Evolutionary conservation across 2,113 vertebrate species (phyloP), one percentile per base, ranked within the genome.

Genomic region (Desmodus rotundus): DNA sequence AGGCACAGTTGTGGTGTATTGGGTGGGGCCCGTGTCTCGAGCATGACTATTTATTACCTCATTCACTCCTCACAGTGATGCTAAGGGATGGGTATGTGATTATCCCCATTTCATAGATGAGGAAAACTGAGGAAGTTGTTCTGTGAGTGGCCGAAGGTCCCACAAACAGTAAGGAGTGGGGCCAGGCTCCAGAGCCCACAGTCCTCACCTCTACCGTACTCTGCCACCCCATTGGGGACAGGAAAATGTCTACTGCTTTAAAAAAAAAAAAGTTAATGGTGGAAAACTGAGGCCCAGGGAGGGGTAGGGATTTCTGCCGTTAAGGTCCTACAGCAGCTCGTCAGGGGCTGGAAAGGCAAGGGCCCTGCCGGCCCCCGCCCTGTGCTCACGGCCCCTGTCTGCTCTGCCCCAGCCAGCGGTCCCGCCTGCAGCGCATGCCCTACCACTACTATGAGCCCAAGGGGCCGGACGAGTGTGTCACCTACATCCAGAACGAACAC

Each of bases 381-480:
- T 1, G 43, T 9, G 0, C 5, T 81, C 28, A 87, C 11, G 17
- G 93, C 87, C 52, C 28, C 61, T 19, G 0, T 3, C 0, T 61
- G 73, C 38, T 33, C 67, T 95, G 82, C 87, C 43, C 70, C 86
- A 99, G 99, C 93, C 99, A 16, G 89, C 99, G 97, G 82, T 95
- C 98, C 47, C 98, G 95, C 0, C 98, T 98, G 16, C 99, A 98
- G 93, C 99, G 98, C 97, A 98, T 99, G 98, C 99, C 99, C 43
- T 99, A 99, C 97, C 99, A 99, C 98, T 99, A 99, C 98, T 99
- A 99, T 26, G 99, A 99, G 93, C 99, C 99, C 0, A 98, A 99
- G 89, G 99, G 99, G 11, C 96, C 99, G 0, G 99, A 99, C 1
- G 99, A 99, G 92, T 99, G 99, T 89, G 87, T 98, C 0, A 99